Conservation (phyloP, 2,113 vertebrate species). For the Notarius lentiginosus region DNA sequence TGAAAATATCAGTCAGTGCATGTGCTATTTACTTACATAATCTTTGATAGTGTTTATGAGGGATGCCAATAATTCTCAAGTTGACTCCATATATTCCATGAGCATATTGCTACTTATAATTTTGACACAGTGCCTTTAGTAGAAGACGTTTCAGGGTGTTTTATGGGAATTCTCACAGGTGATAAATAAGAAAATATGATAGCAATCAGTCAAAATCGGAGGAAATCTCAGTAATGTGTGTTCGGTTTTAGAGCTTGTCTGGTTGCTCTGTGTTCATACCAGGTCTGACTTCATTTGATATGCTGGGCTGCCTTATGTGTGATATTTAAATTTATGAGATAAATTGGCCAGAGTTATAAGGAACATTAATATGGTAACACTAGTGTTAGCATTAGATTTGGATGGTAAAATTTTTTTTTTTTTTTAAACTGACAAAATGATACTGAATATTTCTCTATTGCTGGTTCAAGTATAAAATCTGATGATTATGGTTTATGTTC, state of each 20-base stretch:
- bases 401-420: background rate
- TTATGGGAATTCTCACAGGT: slow-evolving; percentile 1
- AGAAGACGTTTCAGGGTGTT: background rate
- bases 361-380: background rate
- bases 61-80: background rate
- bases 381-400: background rate
- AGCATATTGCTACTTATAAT: background rate
- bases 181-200: background rate
- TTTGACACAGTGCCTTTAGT: background rate
- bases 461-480: background rate
- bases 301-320: background rate
- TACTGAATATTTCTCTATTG: background rate
- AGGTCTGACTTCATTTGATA: background rate
- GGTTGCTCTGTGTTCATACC: slow-evolving; percentile 1
- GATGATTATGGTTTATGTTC: background rate
- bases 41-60: background rate
- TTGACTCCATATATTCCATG: background rate
- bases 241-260: background rate
- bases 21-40: background rate
- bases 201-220: background rate
- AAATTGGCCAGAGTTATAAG: background rate
- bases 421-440: background rate
- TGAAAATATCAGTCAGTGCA: background rate
- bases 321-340: background rate
- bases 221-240: background rate